phyloP scores from a whole-genome alignment of 2,113 vertebrate species.

The Merops nubicus region DNA sequence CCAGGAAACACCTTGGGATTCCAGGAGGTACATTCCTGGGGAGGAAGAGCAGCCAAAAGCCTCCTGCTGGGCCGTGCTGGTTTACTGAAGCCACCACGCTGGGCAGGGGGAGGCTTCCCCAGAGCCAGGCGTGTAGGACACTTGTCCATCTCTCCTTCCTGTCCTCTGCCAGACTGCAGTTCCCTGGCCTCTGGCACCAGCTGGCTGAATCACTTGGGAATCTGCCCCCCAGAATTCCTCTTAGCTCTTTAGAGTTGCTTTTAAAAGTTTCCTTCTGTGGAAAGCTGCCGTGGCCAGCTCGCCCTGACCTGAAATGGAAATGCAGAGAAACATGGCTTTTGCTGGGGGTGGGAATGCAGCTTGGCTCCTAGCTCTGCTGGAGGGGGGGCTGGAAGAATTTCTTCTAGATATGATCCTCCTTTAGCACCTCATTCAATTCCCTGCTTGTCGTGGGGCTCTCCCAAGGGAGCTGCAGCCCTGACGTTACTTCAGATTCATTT shows the following conservation, averaged over 20 bases:
- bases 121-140: neutral
- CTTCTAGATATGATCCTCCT: neutral
- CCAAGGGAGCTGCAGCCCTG: neutral
- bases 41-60: neutral
- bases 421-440: neutral
- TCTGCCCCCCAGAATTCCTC: neutral
- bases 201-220: neutral
- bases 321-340: neutral
- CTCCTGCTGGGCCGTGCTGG: neutral
- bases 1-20: neutral
- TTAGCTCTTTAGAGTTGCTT: neutral
- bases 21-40: fast-evolving
- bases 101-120: neutral
- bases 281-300: neutral
- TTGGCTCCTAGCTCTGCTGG: neutral
- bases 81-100: neutral
- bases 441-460: neutral
- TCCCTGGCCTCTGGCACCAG: neutral
- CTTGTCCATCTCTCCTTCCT: neutral
- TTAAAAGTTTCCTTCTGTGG: neutral
- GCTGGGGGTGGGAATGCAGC: neutral
- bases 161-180: neutral
- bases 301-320: neutral
- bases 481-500: neutral
- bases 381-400: neutral